phyloP scores from a whole-genome alignment of 2,888 invertebrate genomes.

The Acrobasis suavella region DNA sequence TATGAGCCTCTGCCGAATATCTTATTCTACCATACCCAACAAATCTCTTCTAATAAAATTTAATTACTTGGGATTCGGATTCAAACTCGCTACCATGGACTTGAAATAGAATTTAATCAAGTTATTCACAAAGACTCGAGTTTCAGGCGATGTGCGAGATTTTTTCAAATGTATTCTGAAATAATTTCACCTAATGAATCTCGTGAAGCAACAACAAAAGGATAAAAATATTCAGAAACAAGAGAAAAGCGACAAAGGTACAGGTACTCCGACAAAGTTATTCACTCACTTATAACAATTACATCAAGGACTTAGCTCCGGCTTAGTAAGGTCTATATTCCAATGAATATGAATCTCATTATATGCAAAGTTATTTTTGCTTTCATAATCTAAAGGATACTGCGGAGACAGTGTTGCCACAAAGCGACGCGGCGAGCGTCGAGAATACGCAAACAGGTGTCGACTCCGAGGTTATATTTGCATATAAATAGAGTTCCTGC shows the following conservation, averaged over 20 bases:
- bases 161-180: slow-evolving; percentile 37
- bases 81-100: slow-evolving; percentile 25
- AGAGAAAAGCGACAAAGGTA: slow-evolving; percentile 40
- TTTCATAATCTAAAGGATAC: slow-evolving; percentile 68
- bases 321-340: slow-evolving; percentile 40
- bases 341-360: slow-evolving; percentile 36
- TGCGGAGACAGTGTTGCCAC: slow-evolving; percentile 71
- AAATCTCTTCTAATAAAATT: not conserved
- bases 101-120: slow-evolving; percentile 12
- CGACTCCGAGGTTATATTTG: slow-evolving; percentile 81
- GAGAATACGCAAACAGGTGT: slow-evolving; percentile 83
- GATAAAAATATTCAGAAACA: slow-evolving; percentile 44
- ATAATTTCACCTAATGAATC: slow-evolving; percentile 46
- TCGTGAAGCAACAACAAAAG: slow-evolving; percentile 41
- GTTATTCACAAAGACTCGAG: slow-evolving; percentile 25
- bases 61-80: slow-evolving; percentile 6
- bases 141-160: slow-evolving; percentile 33
- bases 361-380: slow-evolving; percentile 44
- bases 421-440: slow-evolving; percentile 67
- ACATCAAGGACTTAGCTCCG: slow-evolving; percentile 29
- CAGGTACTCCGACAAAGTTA: slow-evolving; percentile 29
- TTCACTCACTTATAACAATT: slow-evolving; percentile 16
- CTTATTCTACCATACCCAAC: not conserved
- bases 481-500: slow-evolving; percentile 83
- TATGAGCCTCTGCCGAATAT: not conserved